phyloP scores from a whole-genome alignment of 2,888 invertebrate species.

The Eupithecia exiguata region DNA sequence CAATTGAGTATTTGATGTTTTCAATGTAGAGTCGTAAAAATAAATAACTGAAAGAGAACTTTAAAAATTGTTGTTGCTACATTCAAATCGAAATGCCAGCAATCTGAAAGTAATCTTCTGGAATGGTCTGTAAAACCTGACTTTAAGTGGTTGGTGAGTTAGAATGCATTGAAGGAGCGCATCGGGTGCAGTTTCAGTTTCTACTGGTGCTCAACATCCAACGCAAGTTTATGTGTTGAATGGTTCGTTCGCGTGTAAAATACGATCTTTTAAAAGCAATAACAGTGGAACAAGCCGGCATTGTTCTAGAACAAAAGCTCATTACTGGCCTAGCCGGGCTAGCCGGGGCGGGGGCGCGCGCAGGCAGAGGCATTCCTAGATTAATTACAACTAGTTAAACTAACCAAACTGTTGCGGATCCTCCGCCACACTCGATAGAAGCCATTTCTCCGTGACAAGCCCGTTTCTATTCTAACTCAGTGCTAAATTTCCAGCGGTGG shows the following conservation, averaged over 20 bases:
- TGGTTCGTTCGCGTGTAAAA: slow-evolving; percentile 13
- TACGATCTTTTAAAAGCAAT: slow-evolving; percentile 26
- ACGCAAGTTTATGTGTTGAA: neutral
- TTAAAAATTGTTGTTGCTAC: neutral
- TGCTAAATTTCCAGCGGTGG: slow-evolving; percentile 56
- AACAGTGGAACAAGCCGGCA: slow-evolving; percentile 34
- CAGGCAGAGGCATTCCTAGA: slow-evolving; percentile 70
- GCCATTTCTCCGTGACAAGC: slow-evolving; percentile 63
- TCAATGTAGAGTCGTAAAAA: neutral
- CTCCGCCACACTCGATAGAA: slow-evolving; percentile 48
- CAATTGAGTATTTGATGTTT: neutral
- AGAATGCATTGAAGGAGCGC: neutral
- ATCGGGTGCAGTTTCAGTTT: slow-evolving; percentile 1
- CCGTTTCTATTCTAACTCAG: slow-evolving; percentile 59
- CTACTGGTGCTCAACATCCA: neutral
- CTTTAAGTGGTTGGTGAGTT: neutral
- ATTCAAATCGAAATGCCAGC: neutral
- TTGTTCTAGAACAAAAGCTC: slow-evolving; percentile 49
- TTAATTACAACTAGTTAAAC: slow-evolving; percentile 67
- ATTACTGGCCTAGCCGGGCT: slow-evolving; percentile 40
- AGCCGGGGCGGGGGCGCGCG: slow-evolving; percentile 27
- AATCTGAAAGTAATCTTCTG: neutral
- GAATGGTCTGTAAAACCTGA: neutral
- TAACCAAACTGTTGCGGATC: slow-evolving; percentile 58
- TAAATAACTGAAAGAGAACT: neutral